Percentiles rank a stretch among this genome's conserved stretches.
These are phyloP conservation scores for Epinephelus awoara DNA, from an alignment of 2,797 vertebrate species.

Conservation along the genomic window DNA sequence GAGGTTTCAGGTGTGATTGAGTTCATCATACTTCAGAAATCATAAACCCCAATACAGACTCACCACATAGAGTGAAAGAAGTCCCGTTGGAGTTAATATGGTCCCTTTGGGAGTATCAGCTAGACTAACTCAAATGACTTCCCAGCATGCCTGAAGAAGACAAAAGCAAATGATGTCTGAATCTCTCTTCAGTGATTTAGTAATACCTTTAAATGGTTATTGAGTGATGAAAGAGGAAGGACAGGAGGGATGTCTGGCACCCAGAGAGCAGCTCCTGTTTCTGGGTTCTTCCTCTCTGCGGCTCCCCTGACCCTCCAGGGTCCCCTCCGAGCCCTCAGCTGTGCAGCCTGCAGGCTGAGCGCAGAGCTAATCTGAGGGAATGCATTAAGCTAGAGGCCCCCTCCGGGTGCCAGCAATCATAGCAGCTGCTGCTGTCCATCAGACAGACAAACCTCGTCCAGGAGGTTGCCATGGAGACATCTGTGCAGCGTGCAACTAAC, in stretches of 20 bases:
- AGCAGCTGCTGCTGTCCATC: conserved; percentile 77
- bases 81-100: conserved; percentile 13
- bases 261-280: conserved; percentile 22
- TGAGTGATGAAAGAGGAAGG: conserved; percentile 30
- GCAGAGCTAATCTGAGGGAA: conserved; percentile 75
- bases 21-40: conserved; percentile 14
- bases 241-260: conserved; percentile 28
- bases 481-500: conserved; percentile 46
- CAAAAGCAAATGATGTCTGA: conserved; percentile 1
- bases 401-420: conserved; percentile 27
- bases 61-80: background rate
- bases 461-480: conserved; percentile 56
- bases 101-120: conserved; percentile 36
- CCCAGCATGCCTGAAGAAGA: conserved; percentile 25
- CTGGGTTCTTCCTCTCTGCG: conserved; percentile 9
- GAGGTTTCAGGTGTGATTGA: conserved; percentile 7
- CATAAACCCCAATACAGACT: conserved; percentile 5
- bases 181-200: conserved; percentile 32
- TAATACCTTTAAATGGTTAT: conserved; percentile 33
- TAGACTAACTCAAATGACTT: conserved; percentile 12
- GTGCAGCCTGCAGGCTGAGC: conserved; percentile 63
- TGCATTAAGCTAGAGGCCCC: conserved; percentile 72
- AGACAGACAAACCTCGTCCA: conserved; percentile 45
- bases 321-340: conserved; percentile 68
- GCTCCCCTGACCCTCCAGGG: conserved; percentile 10